phyloP scores from a whole-genome alignment of 2,797 vertebrate species.

The Myotis daubentonii region DNA sequence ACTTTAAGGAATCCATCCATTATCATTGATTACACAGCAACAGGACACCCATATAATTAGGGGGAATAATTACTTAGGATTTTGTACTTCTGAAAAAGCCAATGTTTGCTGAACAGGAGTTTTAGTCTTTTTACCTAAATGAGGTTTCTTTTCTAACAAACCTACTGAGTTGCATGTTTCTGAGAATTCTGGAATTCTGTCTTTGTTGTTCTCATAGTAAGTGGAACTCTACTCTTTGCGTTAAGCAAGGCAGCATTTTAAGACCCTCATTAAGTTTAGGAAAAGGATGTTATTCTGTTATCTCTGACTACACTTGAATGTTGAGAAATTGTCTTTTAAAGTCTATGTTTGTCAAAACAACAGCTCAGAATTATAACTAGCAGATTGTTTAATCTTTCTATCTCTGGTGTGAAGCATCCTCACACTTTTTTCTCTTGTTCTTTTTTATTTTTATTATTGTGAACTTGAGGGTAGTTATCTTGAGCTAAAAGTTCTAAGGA shows the following conservation, averaged over 20 bases:
- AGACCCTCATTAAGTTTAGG: background rate
- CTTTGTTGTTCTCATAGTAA: background rate
- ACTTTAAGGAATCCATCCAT: background rate
- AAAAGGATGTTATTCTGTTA: background rate
- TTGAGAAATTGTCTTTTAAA: constrained; percentile 34
- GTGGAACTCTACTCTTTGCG: background rate
- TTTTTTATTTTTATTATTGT: constrained; percentile 49
- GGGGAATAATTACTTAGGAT: constrained; percentile 9
- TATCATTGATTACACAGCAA: constrained; percentile 20
- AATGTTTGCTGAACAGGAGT: background rate
- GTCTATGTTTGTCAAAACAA: constrained; percentile 13
- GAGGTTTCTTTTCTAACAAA: background rate
- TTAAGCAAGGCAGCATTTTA: background rate
- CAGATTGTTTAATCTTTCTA: background rate
- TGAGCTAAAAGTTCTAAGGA: background rate
- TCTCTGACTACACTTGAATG: background rate
- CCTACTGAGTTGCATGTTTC: background rate
- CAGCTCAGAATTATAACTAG: constrained; percentile 26
- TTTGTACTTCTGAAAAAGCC: constrained; percentile 17
- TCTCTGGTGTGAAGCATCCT: background rate
- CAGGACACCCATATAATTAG: background rate
- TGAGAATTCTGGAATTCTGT: background rate
- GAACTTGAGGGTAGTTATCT: constrained; percentile 22
- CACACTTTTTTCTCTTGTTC: background rate
- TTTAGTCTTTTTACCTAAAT: constrained; percentile 46